Evolutionary conservation across 2,797 vertebrate genomes (phyloP), one percentile per base, ranked within the genome.

Genomic region (Pelodytes ibericus): DNA sequence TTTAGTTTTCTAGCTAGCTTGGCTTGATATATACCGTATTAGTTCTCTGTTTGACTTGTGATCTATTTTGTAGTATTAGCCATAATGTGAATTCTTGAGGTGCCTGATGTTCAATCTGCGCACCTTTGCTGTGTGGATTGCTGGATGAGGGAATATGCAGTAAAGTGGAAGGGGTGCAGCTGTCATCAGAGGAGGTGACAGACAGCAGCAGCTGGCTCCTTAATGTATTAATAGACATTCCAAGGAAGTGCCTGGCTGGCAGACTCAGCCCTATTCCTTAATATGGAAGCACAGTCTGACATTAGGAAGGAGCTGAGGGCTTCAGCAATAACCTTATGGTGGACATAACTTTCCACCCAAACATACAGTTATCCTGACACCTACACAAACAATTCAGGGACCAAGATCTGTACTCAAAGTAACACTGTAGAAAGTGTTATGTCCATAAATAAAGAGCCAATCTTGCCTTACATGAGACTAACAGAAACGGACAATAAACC

Each of bases 161-260:
- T 64, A 77, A 59, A 56, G 51, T 57, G 59, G 60, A 61, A 53
- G 31, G 70, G 63, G 57, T 49, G 66, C 70, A 72, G 75, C 70
- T 73, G 53, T 73, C 71, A 68, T 68, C 25, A 41, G 57, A 62
- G 61, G 51, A 61, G 64, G 56, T 68, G 80, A 89, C 6, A 6
- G 83, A 82, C 74, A 79, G 86, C 47, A 62, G 58, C 88, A 89
- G 59, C 81, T 88, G 87, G 51, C 49, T 70, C 61, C 41, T 16
- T 64, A 51, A 64, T 31, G 79, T 87, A 87, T 85, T 83, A 84
- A 86, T 88, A 89, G 86, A 83, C 81, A 84, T 82, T 83, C 84
- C 82, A 77, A 80, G 87, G 84, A 78, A 84, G 81, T 80, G 80
- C 62, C 74, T 51, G 47, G 70, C 70, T 73, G 68, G 70, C 75